Evolutionary conservation across 2,797 vertebrate genomes (phyloP), one percentile per base, ranked within the genome.

Genomic region (Atherinosoma microstoma): DNA sequence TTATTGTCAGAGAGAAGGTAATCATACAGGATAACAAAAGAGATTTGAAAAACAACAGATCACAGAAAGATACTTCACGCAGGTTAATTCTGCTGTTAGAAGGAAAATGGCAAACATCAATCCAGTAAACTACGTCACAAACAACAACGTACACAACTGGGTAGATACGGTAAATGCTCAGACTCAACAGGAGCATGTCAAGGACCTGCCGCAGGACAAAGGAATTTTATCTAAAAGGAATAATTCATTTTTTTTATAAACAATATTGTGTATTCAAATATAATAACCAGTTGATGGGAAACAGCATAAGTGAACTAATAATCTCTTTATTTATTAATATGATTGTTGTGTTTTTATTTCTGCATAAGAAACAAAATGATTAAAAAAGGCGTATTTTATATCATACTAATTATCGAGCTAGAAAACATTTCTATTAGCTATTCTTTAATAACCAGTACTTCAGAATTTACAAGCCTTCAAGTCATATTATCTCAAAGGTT

Each of bases 1-100:
- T 76, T 80, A 68, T 20, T 69, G 78, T 61, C 60, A 60, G 61
- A 68, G 71, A 66, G 75, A 87, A 67, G 70, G 54, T 58, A 68
- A 86, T 85, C 74, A 70, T 70, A 57, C 24, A 10, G 82, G 78
- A 82, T 83, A 82, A 87, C 58, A 27, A 77, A 71, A 66, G 71
- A 79, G 59, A 75, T 75, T 75, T 58, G 63, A 27, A 66, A 78
- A 66, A 58, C 54, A 67, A 66, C 64, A 78, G 65, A 73, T 83
- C 70, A 74, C 74, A 82, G 38, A 64, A 20, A 78, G 80, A 78
- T 9, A 47, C 56, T 80, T 64, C 13, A 63, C 53, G 69, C 47
- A 62, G 78, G 58, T 38, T 75, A 56, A 87, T 66, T 27, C 65
- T 53, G 54, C 74, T 69, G 69, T 83, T 75, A 72, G 38, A 40